A percentile compares a stretch with the other conserved stretches of the same genome.
phyloP scores from a whole-genome alignment of 2,888 invertebrate genomes.

The Hyalella azteca region DNA sequence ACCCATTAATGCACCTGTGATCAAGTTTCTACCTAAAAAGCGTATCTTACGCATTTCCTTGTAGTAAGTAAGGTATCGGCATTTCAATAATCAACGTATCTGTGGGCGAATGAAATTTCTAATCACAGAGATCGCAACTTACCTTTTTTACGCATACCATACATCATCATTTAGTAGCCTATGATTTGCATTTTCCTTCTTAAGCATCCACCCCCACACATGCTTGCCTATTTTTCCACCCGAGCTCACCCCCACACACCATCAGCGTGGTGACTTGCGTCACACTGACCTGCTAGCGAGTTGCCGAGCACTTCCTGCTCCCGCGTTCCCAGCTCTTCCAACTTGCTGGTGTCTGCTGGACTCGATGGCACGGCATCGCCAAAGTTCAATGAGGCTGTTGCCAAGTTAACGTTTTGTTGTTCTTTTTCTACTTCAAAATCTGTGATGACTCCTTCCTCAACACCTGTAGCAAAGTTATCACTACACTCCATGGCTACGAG shows the following conservation, averaged over 20 bases:
- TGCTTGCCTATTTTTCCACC: not conserved
- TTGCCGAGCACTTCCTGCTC: constrained; percentile 11
- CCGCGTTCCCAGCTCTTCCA: not conserved
- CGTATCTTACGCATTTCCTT: no score
- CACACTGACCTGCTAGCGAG: constrained; percentile 12
- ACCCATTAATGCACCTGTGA: no score
- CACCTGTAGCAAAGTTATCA: not conserved
- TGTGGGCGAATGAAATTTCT: no score
- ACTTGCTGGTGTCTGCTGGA: not conserved
- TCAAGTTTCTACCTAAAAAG: no score
- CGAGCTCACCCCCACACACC: not conserved
- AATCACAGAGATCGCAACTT: no score
- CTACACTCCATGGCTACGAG: not conserved
- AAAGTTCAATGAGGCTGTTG: not conserved
- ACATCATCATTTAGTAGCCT: no score
- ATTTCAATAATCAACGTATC: no score
- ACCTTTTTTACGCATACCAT: no score
- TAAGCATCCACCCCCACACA: constrained; percentile 9
- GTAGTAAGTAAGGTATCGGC: no score
- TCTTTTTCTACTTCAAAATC: not conserved
- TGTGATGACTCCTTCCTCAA: not conserved
- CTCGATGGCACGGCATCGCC: not conserved
- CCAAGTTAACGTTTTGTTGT: not conserved
- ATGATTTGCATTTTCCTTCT: no score
- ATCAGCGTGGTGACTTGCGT: not conserved